These are phyloP conservation scores for Drosophila mercatorum DNA, from an alignment of 2,888 invertebrate genomes.

Conservation along the genomic window DNA sequence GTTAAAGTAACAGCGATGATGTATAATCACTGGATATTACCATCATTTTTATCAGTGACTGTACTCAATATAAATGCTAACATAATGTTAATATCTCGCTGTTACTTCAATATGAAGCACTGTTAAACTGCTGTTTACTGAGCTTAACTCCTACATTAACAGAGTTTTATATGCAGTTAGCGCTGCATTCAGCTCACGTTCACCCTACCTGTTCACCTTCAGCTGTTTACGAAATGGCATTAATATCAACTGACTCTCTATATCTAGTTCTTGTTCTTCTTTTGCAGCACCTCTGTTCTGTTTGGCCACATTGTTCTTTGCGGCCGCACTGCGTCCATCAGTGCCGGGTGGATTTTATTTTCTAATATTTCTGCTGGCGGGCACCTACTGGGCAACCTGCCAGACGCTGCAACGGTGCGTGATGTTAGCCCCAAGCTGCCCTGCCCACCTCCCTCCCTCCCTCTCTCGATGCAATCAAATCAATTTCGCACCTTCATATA, in stretches of 20 bases:
- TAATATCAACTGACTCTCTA: background rate
- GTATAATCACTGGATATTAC: no score
- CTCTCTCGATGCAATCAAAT: slow-evolving; percentile 44
- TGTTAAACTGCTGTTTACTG: no score
- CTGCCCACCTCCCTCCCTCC: background rate
- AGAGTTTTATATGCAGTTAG: background rate
- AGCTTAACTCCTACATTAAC: background rate
- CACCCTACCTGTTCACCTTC: background rate
- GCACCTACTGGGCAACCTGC: slow-evolving; percentile 95
- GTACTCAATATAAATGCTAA: no score
- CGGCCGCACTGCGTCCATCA: slow-evolving; percentile 90
- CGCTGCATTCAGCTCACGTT: background rate
- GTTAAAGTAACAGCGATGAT: background rate
- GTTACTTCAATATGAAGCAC: no score
- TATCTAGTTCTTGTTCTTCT: background rate
- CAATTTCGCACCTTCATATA: slow-evolving; percentile 30
- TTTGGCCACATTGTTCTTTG: slow-evolving; percentile 82
- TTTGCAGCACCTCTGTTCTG: slow-evolving; percentile 82
- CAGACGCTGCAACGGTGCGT: slow-evolving; percentile 88
- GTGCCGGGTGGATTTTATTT: slow-evolving; percentile 94
- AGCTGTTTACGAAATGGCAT: background rate
- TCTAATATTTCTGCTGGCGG: slow-evolving; percentile 92
- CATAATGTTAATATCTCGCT: no score
- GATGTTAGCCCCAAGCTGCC: background rate
- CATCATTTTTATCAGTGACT: no score